Base-by-base conservation (phyloP, 2,797 vertebrate species). In the Neosilurus hyrtlii region DNA sequence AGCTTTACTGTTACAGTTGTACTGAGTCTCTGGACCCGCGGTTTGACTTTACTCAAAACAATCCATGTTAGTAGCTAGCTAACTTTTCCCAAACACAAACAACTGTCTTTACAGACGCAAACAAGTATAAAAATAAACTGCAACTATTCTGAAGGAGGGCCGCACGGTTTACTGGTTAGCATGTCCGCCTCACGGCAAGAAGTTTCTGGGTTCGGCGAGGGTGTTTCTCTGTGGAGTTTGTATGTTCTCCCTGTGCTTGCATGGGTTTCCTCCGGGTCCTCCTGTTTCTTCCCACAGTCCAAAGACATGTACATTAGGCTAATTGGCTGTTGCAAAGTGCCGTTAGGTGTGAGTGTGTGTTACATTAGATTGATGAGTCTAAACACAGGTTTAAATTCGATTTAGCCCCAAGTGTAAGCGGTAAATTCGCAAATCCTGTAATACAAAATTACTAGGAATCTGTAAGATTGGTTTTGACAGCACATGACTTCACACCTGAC, bases 401-500 rank as follows among this genome's bases (percentile, higher is more conserved):
- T 24, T 52, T 75, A 59, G 20, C 16, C 16, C 11, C 2, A 30
- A 57, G 30, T 75, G 18, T 15, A 5, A 30, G 16, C 2, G 2
- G n/a, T 18, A 26, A 22, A 16, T 26, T 52, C 54, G 24, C 9
- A 18, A 51, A 18, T 73, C 43, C 6, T 72, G 49, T 52, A 1
- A 5, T 52, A 52, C 5, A 51, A 70, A 70, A 24, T 71, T 11
- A 2, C 14, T 52, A 24, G 22, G 22, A 51, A n/a, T 71, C 68
- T 14, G 12, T n/a, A 52, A 9, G 12, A 52, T 26, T 73, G 16
- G 24, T 56, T 73, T 26, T 30, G 18, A 30, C 11, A 11, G 10
- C 43, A 37, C 57, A 72, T 72, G 66, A 77, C 35, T 70, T 66
- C 24, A 43, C 71, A 66, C 61, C n/a, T 30, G 14, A 65, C 14